Conservation (phyloP, 2,888 invertebrate species). For the Eupeodes luniger region DNA sequence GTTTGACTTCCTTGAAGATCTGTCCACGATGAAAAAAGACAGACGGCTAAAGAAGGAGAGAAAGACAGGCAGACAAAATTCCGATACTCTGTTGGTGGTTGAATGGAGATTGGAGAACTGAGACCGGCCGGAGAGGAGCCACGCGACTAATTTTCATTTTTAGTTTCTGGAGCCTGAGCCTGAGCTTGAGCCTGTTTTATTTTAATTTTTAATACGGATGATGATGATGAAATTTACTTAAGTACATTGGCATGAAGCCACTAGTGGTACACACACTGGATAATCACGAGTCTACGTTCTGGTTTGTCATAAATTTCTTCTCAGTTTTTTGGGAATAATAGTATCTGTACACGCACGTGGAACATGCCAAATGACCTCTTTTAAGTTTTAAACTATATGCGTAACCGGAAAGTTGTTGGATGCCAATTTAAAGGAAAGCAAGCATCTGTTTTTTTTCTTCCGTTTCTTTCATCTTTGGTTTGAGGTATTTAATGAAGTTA, state of each 20-base stretch:
- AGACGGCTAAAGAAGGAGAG: neutral
- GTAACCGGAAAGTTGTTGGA: slow-evolving; percentile 62
- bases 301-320: slow-evolving; percentile 54
- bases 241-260: slow-evolving; percentile 58
- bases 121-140: slow-evolving; percentile 26
- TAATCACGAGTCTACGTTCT: slow-evolving; percentile 39
- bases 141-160: slow-evolving; percentile 64
- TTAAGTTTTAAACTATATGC: slow-evolving; percentile 36
- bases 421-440: slow-evolving; percentile 57
- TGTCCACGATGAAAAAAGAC: neutral
- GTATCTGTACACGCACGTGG: slow-evolving; percentile 53
- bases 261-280: slow-evolving; percentile 12
- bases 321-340: slow-evolving; percentile 35
- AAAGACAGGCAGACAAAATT: neutral
- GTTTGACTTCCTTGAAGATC: slow-evolving; percentile 59
- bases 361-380: slow-evolving; percentile 67
- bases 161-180: neutral
- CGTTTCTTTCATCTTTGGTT: slow-evolving; percentile 1
- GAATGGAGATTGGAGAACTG: neutral
- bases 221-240: slow-evolving; percentile 51
- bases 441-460: slow-evolving; percentile 59
- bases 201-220: slow-evolving; percentile 19
- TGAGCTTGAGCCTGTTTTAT: neutral
- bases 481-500: slow-evolving; percentile 28
- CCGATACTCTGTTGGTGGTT: slow-evolving; percentile 31